A percentile compares a stretch with the other conserved stretches of the same genome.
These are phyloP conservation scores for Chrysomela aeneicollis DNA, from an alignment of 2,888 invertebrate genomes.

Conservation along the genomic window DNA sequence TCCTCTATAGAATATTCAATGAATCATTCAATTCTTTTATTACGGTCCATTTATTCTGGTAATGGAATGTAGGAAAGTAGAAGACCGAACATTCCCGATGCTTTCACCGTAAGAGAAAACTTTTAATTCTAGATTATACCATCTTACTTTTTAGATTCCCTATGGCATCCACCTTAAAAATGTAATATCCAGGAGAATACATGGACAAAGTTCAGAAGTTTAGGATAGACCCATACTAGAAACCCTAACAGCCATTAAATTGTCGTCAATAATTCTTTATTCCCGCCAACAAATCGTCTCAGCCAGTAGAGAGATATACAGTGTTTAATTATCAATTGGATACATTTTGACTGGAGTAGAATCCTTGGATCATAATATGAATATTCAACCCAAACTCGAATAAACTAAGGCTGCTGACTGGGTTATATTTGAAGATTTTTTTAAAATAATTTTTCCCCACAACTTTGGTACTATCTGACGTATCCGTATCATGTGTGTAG, in stretches of 20 bases:
- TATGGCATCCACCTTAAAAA: conserved; percentile 14
- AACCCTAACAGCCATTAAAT: background rate
- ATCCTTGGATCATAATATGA: too few relatives aligned
- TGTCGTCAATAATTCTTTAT: background rate
- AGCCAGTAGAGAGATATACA: too few relatives aligned
- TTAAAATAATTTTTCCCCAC: too few relatives aligned
- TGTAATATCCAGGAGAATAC: conserved; percentile 12
- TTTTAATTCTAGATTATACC: conserved; percentile 8
- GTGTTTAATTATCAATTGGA: too few relatives aligned
- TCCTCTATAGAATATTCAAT: too few relatives aligned
- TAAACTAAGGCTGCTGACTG: too few relatives aligned
- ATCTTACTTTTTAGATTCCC: conserved; percentile 4
- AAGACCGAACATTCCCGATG: background rate
- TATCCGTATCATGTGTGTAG: too few relatives aligned
- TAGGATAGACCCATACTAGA: background rate
- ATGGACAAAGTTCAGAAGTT: conserved; percentile 12
- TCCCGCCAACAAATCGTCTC: too few relatives aligned
- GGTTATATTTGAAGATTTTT: too few relatives aligned
- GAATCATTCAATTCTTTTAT: background rate
- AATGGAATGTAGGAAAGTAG: background rate
- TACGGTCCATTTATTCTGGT: background rate
- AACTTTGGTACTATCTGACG: too few relatives aligned
- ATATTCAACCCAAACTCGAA: too few relatives aligned
- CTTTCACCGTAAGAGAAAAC: background rate
- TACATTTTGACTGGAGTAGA: too few relatives aligned